A percentile compares a stretch with the other conserved stretches of the same genome.
Evolutionary conservation across 2,113 vertebrate genomes (phyloP).

Genomic region (Agapornis roseicollis): DNA sequence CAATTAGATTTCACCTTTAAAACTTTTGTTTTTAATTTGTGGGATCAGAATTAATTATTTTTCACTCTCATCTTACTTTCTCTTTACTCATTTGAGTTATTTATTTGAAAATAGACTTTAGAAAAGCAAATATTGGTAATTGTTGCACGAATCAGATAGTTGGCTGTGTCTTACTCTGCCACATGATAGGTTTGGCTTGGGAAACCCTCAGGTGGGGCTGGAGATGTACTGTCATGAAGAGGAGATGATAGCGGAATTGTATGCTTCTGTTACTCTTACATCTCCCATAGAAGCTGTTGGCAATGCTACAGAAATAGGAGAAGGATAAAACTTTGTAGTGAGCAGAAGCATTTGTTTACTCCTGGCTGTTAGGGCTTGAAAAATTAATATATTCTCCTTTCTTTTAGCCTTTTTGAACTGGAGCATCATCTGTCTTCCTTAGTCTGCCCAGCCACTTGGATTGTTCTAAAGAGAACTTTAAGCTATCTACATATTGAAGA

Average conservation of each 20-base stretch:
- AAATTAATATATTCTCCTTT: background rate
- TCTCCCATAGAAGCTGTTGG: background rate
- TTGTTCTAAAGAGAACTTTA: background rate
- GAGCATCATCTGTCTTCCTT: background rate
- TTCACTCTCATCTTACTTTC: background rate
- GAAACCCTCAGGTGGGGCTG: background rate
- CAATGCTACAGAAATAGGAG: background rate
- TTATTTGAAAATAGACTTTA: background rate
- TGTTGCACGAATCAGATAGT: background rate
- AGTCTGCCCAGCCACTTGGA: background rate
- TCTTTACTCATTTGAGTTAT: background rate
- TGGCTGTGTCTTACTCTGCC: background rate
- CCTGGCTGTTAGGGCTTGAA: background rate
- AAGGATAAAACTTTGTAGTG: background rate
- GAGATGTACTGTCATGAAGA: background rate
- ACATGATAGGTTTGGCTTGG: background rate
- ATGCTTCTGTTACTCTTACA: background rate
- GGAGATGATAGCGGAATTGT: background rate
- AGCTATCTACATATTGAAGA: background rate
- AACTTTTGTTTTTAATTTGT: background rate
- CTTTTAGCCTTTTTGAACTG: background rate
- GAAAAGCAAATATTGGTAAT: background rate
- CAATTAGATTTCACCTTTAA: background rate
- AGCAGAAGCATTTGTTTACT: background rate
- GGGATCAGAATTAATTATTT: background rate